Conservation (phyloP, 2,888 invertebrate species). For the Branchellion lobata region DNA sequence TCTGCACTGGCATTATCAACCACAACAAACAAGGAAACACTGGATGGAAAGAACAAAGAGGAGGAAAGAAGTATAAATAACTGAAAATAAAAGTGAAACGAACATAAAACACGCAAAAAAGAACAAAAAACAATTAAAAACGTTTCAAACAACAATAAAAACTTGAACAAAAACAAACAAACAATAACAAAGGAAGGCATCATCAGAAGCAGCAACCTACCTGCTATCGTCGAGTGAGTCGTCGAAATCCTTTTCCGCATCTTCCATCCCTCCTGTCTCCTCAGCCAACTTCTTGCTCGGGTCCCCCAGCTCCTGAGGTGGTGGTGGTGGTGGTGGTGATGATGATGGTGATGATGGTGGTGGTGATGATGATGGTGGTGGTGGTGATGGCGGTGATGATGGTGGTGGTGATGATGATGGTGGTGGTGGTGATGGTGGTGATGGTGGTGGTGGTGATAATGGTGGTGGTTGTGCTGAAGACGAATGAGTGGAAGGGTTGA, state of each 20-base stretch:
- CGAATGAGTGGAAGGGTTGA: too few species aligned
- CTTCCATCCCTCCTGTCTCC: conserved; percentile 53
- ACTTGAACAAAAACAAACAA: background rate
- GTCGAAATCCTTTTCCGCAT: conserved; percentile 15
- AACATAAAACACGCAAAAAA: background rate
- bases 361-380: too few species aligned
- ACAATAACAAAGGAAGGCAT: background rate
- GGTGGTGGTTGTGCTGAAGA: too few species aligned
- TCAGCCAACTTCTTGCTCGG: conserved; percentile 66
- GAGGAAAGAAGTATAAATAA: background rate
- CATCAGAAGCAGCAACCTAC: conserved; percentile 1
- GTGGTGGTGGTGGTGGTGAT: background rate
- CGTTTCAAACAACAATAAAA: background rate
- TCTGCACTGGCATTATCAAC: too few species aligned
- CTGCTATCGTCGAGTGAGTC: conserved; percentile 30
- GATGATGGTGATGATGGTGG: background rate
- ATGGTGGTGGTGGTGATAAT: background rate
- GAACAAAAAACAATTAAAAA: too few species aligned
- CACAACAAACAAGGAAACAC: too few species aligned
- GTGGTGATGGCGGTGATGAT: background rate
- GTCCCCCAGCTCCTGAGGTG: conserved; percentile 71
- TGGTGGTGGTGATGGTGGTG: background rate
- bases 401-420: background rate
- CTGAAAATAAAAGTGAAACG: background rate
- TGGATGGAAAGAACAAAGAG: too few species aligned